Base-by-base conservation (phyloP, 2,113 vertebrate genomes). In the Sminthopsis crassicaudata region DNA sequence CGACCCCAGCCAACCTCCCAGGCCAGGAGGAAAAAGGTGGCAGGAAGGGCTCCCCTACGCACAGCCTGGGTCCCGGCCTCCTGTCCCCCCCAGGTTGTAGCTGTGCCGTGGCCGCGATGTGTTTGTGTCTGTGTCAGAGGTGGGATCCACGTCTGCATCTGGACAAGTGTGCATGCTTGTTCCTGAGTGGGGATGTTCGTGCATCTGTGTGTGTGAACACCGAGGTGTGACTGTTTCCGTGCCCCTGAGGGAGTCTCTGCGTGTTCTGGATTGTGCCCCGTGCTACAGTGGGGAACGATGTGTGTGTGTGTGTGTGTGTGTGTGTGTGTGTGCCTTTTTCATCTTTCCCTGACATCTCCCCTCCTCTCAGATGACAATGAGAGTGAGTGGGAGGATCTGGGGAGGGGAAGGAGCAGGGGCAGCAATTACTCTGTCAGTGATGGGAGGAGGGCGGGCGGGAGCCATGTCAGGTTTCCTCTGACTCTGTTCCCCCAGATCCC, bases 381-480 rank as follows among this genome's bases (percentile, higher is more conserved):
- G 67, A 84, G n/a, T 84, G 67, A 42, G 67, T 84, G n/a, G 67
- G 67, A 84, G 67, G 67, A n/a, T 84, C 67, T 42, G 67, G 67
- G 67, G 42, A 84, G 67, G 67, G n/a, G 67, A 36, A n/a, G n/a
- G 67, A n/a, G 16, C 19, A 84, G n/a, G 67, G 67, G 67, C 67
- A 84, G 67, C 67, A 84, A 84, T 84, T 84, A 84, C 67, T 84
- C 67, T 84, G 67, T 84, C 67, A 84, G n/a, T 84, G 67, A 84
- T 42, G 67, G 67, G 67, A 84, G 67, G 67, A 42, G 67, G 67
- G 67, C 67, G 67, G 67, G 67, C 19, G 19, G 67, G 67, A 84
- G 67, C 67, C 67, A 84, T 42, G n/a, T 84, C 67, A 84, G 67
- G 67, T 42, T 84, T 42, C 67, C 22, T 84, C 67, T 84, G 22